Percentiles rank a stretch among this genome's conserved stretches.
Conservation (phyloP, 2,113 vertebrate genomes). For the Ornithorhynchus anatinus region DNA sequence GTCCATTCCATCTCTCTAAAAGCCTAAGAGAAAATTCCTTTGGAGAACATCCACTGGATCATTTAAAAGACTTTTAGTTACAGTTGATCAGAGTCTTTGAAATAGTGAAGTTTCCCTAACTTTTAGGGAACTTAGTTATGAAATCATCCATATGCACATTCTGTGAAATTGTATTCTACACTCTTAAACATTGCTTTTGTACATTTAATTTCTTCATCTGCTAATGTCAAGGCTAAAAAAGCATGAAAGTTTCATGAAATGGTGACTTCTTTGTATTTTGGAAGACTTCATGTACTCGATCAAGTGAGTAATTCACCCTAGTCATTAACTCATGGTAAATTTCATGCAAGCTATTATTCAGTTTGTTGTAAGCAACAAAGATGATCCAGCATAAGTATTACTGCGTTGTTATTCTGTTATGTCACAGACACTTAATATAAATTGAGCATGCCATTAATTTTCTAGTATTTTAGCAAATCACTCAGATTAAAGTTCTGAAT, state of each 20-base stretch:
- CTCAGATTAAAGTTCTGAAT: background rate
- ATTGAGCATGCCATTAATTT: conserved; percentile 23
- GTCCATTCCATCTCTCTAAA: no score
- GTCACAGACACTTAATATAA: conserved; percentile 2
- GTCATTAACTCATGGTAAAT: background rate
- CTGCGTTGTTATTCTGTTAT: background rate
- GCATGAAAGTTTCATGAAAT: background rate
- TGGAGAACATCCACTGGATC: no score
- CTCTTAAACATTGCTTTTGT: background rate
- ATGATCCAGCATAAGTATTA: background rate
- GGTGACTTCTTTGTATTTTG: background rate
- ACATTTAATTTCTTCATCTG: background rate
- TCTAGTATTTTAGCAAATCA: conserved; percentile 8
- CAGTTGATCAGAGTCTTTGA: background rate
- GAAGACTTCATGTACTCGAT: background rate
- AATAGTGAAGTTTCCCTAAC: background rate
- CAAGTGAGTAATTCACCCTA: background rate
- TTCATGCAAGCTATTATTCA: background rate
- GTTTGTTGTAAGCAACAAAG: conserved; percentile 5
- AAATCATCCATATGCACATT: background rate
- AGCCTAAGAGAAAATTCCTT: no score
- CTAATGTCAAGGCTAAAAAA: background rate
- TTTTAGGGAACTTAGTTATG: background rate
- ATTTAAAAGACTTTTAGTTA: no score
- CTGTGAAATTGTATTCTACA: background rate